Evolutionary conservation across 2,797 vertebrate genomes (phyloP).

Genomic region (Diceros bicornis): DNA sequence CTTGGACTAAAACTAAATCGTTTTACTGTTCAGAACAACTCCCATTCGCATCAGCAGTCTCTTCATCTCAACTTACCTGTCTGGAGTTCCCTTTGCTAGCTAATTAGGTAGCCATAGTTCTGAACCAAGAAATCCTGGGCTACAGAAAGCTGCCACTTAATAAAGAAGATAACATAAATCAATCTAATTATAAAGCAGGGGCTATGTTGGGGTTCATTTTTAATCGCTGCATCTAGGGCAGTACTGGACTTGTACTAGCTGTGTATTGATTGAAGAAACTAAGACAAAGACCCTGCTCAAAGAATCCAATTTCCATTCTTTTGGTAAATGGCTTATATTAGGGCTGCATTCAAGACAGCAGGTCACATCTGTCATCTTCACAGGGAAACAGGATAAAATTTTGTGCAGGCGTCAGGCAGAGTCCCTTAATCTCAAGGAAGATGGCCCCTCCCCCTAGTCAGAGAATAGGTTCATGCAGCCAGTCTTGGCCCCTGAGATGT

Average conservation of each 20-base stretch:
- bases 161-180: neutral
- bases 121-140: neutral
- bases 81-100: neutral
- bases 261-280: neutral
- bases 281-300: neutral
- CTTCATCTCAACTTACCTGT: neutral
- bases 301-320: neutral
- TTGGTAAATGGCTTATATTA: neutral
- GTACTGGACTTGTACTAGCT: neutral
- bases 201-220: neutral
- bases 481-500: neutral
- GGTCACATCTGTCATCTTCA: neutral
- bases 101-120: neutral
- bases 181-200: neutral
- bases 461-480: neutral
- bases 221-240: neutral
- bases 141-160: neutral
- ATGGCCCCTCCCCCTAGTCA: neutral
- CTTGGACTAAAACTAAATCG: neutral
- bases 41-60: neutral
- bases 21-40: neutral
- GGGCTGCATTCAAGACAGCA: neutral
- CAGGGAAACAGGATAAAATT: neutral
- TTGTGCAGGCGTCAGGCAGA: neutral
- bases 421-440: neutral